Percentiles rank a stretch among this genome's conserved stretches.
Evolutionary conservation across 1,140 invertebrate genomes (phyloP).

Genomic region (Bombus pyrosoma): DNA sequence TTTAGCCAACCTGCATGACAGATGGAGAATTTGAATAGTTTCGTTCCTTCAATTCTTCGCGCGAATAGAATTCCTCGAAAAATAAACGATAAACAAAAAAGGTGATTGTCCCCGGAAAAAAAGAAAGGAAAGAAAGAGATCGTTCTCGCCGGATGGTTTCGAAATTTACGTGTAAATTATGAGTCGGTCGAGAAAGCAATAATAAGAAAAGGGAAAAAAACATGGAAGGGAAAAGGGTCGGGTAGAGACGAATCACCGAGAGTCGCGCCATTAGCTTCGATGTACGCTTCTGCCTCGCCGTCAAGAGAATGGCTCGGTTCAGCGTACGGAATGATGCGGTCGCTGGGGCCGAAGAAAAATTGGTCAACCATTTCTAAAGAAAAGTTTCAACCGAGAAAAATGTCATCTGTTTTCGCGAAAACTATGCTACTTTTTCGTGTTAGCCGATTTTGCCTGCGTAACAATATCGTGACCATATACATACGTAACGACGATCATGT

Average conservation of each 20-base stretch:
- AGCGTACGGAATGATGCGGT: slow-evolving; percentile 53
- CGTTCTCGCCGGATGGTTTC: neutral
- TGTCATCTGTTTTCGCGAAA: slow-evolving; percentile 22
- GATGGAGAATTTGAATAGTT: too few relatives aligned
- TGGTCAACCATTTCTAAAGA: slow-evolving; percentile 26
- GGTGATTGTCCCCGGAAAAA: neutral
- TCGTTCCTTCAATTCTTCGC: too few relatives aligned
- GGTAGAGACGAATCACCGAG: slow-evolving; percentile 53
- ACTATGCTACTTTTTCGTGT: slow-evolving; percentile 10
- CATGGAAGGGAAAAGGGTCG: slow-evolving; percentile 14
- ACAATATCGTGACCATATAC: neutral
- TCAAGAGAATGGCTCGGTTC: slow-evolving; percentile 47
- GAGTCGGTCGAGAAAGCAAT: neutral
- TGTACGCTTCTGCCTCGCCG: slow-evolving; percentile 45
- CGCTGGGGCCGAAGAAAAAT: slow-evolving; percentile 48
- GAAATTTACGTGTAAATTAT: slow-evolving; percentile 19
- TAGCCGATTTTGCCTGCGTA: neutral
- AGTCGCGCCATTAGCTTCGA: slow-evolving; percentile 61
- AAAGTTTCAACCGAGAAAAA: slow-evolving; percentile 39
- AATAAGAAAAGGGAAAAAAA: slow-evolving; percentile 15
- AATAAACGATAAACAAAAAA: too few relatives aligned
- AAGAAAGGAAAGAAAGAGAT: neutral
- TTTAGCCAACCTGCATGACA: too few relatives aligned
- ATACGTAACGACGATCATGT: neutral
- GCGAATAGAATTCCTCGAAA: too few relatives aligned